A percentile compares a stretch with the other conserved stretches of the same genome.
These are phyloP conservation scores for Menura novaehollandiae DNA, from an alignment of 2,113 vertebrate genomes.

Conservation along the genomic window DNA sequence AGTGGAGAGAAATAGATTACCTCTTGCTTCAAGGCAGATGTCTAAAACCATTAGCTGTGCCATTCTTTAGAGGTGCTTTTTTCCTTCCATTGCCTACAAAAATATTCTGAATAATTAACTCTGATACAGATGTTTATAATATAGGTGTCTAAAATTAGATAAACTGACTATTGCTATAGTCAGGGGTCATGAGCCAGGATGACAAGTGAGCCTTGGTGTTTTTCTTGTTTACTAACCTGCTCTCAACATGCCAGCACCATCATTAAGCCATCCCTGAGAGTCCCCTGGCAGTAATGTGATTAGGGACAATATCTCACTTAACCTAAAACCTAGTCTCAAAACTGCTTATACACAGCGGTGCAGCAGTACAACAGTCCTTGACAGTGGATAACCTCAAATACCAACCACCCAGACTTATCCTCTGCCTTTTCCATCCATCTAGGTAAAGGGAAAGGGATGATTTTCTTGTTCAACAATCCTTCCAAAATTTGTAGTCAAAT, in stretches of 20 bases:
- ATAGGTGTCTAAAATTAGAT: not conserved
- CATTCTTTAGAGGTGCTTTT: not conserved
- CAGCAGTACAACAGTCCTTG: not conserved
- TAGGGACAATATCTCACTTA: not conserved
- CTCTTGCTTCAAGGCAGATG: not conserved
- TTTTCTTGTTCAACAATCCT: not conserved
- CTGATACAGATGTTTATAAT: not conserved
- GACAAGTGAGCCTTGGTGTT: not conserved
- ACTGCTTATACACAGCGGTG: not conserved
- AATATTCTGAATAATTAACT: conserved; percentile 6
- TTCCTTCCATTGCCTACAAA: not conserved
- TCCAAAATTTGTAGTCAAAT: not conserved
- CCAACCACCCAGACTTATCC: not conserved
- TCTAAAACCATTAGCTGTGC: not conserved
- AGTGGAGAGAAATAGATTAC: not conserved
- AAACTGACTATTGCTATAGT: not conserved
- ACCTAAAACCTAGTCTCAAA: not conserved
- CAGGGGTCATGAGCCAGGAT: not conserved
- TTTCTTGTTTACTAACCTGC: not conserved
- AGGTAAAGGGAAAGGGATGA: not conserved
- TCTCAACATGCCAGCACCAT: not conserved
- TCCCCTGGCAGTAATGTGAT: not conserved
- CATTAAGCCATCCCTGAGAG: not conserved
- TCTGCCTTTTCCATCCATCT: not conserved
- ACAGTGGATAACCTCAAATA: not conserved